Evolutionary conservation across 2,113 vertebrate genomes (phyloP).

Genomic region (Rhabdomys dilectus): DNA sequence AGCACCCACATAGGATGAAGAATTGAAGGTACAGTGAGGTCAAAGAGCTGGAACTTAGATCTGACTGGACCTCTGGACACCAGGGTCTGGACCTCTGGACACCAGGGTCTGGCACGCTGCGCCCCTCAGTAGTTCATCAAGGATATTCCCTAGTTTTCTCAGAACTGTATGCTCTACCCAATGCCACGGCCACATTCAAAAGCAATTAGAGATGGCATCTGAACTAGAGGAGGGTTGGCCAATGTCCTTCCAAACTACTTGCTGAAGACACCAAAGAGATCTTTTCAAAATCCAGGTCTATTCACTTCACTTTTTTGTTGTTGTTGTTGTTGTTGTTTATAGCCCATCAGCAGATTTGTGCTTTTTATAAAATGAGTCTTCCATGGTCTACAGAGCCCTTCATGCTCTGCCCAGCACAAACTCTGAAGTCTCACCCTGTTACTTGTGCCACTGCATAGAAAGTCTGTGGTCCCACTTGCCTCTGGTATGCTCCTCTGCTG

Average conservation of each 20-base stretch:
- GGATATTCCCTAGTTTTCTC: not conserved
- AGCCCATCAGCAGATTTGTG: not conserved
- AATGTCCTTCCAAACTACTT: not conserved
- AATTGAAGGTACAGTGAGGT: not conserved
- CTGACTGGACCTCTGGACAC: not conserved
- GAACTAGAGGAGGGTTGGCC: not conserved
- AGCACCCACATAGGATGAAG: not conserved
- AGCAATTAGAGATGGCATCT: not conserved
- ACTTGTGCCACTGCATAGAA: not conserved
- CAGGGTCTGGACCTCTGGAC: not conserved
- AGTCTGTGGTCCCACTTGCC: too few relatives aligned
- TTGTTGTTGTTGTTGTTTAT: not conserved
- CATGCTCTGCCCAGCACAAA: not conserved
- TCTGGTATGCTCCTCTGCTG: not conserved
- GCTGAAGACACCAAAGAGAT: not conserved
- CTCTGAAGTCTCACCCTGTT: not conserved
- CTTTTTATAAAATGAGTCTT: not conserved
- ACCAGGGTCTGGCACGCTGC: not conserved
- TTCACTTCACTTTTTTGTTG: not conserved
- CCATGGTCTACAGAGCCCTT: not conserved
- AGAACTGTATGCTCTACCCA: not conserved
- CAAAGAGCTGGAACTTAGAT: not conserved
- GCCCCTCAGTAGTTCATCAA: not conserved
- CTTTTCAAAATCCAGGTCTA: not conserved
- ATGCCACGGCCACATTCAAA: not conserved